Conservation (phyloP, 2,888 invertebrate species). For the Microctonus brassicae region DNA sequence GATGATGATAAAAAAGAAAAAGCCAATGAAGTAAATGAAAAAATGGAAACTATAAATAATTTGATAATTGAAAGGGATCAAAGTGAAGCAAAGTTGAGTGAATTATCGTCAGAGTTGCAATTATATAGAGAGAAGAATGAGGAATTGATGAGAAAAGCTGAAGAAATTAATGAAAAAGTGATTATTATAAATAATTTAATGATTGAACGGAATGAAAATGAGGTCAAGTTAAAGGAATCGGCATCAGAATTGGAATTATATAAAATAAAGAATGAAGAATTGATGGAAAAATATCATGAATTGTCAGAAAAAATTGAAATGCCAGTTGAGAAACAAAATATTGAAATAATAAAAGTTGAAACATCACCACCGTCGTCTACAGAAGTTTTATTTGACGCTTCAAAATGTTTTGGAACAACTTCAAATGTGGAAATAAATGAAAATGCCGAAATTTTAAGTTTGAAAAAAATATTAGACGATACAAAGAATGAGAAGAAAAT, state of each 20-base stretch:
- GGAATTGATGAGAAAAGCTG: conserved; percentile 68
- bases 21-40: conserved; percentile 71
- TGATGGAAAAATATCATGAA: conserved; percentile 66
- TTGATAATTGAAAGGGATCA: conserved; percentile 60
- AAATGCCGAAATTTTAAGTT: conserved; percentile 35
- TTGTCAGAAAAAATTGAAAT: background rate
- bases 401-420: conserved; percentile 54
- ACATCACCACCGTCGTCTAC: background rate
- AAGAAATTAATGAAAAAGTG: conserved; percentile 63
- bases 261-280: conserved; percentile 71
- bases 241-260: conserved; percentile 32
- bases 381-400: conserved; percentile 56
- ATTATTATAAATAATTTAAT: conserved; percentile 70
- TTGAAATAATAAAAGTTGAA: conserved; percentile 7
- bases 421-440: conserved; percentile 28
- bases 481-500: conserved; percentile 16
- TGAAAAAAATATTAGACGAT: conserved; percentile 23
- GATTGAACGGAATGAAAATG: conserved; percentile 52
- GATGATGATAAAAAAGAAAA: conserved; percentile 65
- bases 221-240: conserved; percentile 42
- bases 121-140: conserved; percentile 69
- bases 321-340: background rate
- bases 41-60: conserved; percentile 71
- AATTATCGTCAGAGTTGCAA: conserved; percentile 30
- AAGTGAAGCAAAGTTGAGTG: conserved; percentile 48